Base-by-base conservation (phyloP, 2,113 vertebrate species). In the Coptodon rendalli region DNA sequence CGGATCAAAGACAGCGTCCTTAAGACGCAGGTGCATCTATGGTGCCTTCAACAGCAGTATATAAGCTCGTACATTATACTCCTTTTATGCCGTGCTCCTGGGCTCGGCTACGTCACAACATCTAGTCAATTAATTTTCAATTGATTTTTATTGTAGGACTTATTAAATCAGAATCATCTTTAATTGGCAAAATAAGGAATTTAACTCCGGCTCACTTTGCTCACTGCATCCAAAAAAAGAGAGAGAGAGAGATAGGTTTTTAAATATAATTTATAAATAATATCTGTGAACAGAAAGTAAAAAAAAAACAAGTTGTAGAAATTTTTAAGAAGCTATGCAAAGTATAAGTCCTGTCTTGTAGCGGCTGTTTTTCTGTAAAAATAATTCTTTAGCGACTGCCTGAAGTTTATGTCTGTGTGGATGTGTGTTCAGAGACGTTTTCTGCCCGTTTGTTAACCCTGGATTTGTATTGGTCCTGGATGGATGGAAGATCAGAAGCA, bases 1-100 rank as follows among this genome's bases (percentile, higher is more conserved):
- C 54, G 40, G 16, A 56, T 86, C 22, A 52, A 3, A 78, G 80
- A 80, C 6, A 66, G 89, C 84, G 85, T 80, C 82, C 86, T 87
- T 73, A 31, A 90, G 83, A 90, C 84, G 90, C 93, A 94, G 91
- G 93, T 89, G 93, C 89, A 89, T 80, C 40, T 24, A 34, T 73
- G 93, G 57, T 89, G 85, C 92, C n/a, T 91, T 85, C 85, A 89
- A 1, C 36, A 2, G 12, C 53, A 10, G 34, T 7, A 48, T 40
- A 16, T 3, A 13, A 45, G 17, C 40, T 57, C 34, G 63, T 52
- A 50, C 48, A 79, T 59, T 36, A 43, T 34, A 78, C 5, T 1
- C 0, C n/a, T 27, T 53, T 8, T 16, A 9, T 29, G 7, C 4
- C 17, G 4, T 7, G 29, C 27, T 63, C 5, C 2, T 43, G 36